Evolutionary conservation across 2,888 invertebrate genomes (phyloP).

Genomic region (Charanyca ferruginea): DNA sequence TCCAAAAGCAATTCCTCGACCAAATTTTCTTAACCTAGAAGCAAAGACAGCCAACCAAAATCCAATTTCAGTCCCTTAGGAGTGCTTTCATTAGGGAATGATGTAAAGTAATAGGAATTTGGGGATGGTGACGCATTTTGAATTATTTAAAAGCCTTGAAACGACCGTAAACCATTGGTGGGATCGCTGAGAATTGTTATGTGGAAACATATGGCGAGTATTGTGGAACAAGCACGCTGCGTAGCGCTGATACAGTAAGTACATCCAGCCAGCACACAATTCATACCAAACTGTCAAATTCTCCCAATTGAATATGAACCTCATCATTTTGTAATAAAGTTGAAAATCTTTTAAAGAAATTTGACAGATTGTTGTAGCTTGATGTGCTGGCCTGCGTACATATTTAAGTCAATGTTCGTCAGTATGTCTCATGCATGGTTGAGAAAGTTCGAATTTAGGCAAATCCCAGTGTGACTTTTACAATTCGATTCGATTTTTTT

Average conservation of each 20-base stretch:
- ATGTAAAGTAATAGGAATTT: slow-evolving; percentile 57
- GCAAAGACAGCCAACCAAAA: slow-evolving; percentile 37
- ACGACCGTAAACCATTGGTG: slow-evolving; percentile 42
- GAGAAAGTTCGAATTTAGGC: too few relatives aligned
- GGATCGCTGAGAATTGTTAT: slow-evolving; percentile 16
- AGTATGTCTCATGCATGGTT: too few relatives aligned
- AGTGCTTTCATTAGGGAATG: slow-evolving; percentile 52
- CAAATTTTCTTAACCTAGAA: slow-evolving; percentile 15
- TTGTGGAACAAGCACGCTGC: not conserved
- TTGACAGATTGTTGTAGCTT: too few relatives aligned
- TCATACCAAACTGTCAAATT: too few relatives aligned
- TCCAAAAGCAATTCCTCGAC: slow-evolving; percentile 17
- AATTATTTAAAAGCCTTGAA: slow-evolving; percentile 57
- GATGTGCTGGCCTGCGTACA: too few relatives aligned
- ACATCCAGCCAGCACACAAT: too few relatives aligned
- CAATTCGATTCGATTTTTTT: too few relatives aligned
- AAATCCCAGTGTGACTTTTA: too few relatives aligned
- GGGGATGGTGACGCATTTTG: slow-evolving; percentile 59
- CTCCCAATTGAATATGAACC: too few relatives aligned
- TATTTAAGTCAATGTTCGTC: too few relatives aligned
- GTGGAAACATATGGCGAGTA: slow-evolving; percentile 23
- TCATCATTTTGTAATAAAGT: too few relatives aligned
- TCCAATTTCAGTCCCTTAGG: slow-evolving; percentile 54
- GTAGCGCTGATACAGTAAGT: not conserved
- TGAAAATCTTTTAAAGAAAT: too few relatives aligned